Evolutionary conservation across 2,113 vertebrate genomes (phyloP), one percentile per base, ranked within the genome.

Genomic region (Manacus vitellinus): DNA sequence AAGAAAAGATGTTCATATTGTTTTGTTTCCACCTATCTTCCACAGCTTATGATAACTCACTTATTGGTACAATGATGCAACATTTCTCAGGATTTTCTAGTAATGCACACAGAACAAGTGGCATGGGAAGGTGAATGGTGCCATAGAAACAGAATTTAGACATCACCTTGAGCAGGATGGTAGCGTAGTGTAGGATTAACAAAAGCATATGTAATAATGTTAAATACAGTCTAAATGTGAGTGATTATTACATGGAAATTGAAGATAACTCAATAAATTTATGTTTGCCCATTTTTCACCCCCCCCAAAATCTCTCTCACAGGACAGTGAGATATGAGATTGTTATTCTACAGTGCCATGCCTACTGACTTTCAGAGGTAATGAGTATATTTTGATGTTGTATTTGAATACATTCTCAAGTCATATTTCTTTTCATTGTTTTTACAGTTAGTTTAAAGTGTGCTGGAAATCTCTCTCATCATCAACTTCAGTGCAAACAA

Each of bases 121-220:
- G 21, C 56, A 77, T 3, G 5, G 27, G 52, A 91, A 78, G n/a
- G 74, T 85, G 87, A 91, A 89, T 52, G 77, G 66, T 95, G 83
- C 86, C 65, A 85, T 85, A 89, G 87, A 96, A 95, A 94, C 91
- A 75, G 80, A 87, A 54, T 75, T 89, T 72, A 84, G 52, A 67
- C 73, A 47, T 25, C 81, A 47, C 44, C 83, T 92, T 75, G 56
- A 77, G 44, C 68, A 87, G 55, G 31, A 30, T 71, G 46, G 5
- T 63, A 35, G 20, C 4, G 0, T 28, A 68, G 33, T 65, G 27
- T 87, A 85, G 41, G 14, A 75, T 65, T 81, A 95, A 72, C 14
- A 89, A 74, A 92, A 59, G 19, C 28, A 61, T 84, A 19, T 61
- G 8, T 78, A 71, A 84, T 91, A 74, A 33, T n/a, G 52, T 92